phyloP scores from a whole-genome alignment of 2,888 invertebrate species.

The Himalopsyche anomala region DNA sequence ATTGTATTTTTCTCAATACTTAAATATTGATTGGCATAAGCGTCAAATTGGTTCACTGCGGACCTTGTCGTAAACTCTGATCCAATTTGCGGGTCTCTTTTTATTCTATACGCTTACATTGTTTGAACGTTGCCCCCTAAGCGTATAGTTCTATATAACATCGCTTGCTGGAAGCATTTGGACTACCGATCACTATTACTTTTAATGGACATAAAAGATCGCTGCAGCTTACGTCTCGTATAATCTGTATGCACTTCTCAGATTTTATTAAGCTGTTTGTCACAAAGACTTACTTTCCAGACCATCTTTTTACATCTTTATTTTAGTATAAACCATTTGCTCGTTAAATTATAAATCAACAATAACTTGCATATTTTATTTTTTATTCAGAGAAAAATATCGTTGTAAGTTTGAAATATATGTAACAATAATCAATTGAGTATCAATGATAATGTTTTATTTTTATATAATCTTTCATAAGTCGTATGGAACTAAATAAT shows the following conservation, averaged over 20 bases:
- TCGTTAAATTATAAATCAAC: too few species aligned
- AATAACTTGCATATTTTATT: too few species aligned
- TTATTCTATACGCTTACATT: not conserved
- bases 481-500: too few species aligned
- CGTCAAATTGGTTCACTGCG: not conserved
- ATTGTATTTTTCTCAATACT: too few species aligned
- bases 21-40: not conserved
- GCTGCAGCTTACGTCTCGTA: not conserved
- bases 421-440: too few species aligned
- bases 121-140: not conserved
- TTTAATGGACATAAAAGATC: not conserved
- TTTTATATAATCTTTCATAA: too few species aligned
- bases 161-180: not conserved
- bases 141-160: not conserved
- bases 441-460: too few species aligned
- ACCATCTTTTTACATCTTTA: too few species aligned
- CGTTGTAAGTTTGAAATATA: too few species aligned
- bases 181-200: not conserved
- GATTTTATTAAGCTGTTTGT: slow-evolving; percentile 19
- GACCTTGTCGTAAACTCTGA: slow-evolving; percentile 12
- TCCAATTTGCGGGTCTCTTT: slow-evolving; percentile 11
- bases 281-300: too few species aligned
- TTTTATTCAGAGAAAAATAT: too few species aligned
- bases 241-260: slow-evolving; percentile 38
- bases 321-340: too few species aligned